phyloP scores from a whole-genome alignment of 1,140 invertebrate genomes.

The Paralvinella palmiformis region DNA sequence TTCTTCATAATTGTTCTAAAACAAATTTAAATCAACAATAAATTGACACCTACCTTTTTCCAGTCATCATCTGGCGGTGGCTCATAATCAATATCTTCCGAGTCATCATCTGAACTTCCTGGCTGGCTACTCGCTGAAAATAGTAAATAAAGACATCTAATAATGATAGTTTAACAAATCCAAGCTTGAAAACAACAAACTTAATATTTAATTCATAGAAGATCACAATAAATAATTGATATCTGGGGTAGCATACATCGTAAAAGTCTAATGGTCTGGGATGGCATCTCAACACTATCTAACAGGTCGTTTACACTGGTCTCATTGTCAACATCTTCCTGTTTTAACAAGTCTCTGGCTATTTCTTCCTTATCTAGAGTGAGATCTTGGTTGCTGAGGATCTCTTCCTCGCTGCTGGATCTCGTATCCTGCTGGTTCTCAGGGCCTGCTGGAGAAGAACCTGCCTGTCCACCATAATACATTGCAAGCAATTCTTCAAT shows the following conservation, averaged over 20 bases:
- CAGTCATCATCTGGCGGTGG: constrained; percentile 48
- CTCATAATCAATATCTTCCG: constrained; percentile 54
- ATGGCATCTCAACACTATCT: constrained; percentile 38
- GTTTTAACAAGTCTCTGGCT: constrained; percentile 41
- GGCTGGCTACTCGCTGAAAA: constrained; percentile 48
- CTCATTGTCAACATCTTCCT: constrained; percentile 42
- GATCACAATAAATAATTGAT: neutral
- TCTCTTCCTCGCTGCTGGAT: constrained; percentile 55
- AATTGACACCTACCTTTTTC: constrained; percentile 54
- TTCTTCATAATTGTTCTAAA: too few species aligned
- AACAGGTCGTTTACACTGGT: constrained; percentile 45
- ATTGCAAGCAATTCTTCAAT: constrained; percentile 83
- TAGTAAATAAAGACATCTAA: neutral
- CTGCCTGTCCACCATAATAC: constrained; percentile 63
- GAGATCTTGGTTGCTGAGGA: constrained; percentile 52
- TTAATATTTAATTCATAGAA: neutral
- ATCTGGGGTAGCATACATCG: constrained; percentile 45
- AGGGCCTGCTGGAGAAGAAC: neutral
- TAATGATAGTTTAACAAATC: neutral
- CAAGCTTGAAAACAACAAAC: neutral
- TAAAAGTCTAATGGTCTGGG: constrained; percentile 48
- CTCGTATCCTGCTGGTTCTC: constrained; percentile 35
- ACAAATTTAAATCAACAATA: too few species aligned
- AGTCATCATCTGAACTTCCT: constrained; percentile 51
- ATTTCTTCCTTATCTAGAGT: constrained; percentile 53